phyloP scores from a whole-genome alignment of 2,113 vertebrate genomes.

The Chaetops frenatus region DNA sequence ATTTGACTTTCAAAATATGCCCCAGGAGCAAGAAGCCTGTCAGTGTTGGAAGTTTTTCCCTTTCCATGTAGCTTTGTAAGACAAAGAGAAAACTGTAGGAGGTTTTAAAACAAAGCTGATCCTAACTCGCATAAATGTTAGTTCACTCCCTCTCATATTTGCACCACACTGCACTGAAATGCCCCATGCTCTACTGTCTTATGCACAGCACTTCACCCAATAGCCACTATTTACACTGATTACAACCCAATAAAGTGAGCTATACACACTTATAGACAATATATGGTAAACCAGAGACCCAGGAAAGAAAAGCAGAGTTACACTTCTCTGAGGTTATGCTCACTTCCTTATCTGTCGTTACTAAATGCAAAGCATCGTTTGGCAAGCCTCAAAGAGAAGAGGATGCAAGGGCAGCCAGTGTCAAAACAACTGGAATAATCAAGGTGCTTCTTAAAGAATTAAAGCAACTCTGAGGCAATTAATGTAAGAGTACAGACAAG shows the following conservation, averaged over 20 bases:
- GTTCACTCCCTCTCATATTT: not conserved
- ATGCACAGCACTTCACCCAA: not conserved
- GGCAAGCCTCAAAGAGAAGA: not conserved
- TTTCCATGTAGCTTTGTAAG: not conserved
- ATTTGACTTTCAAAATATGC: not conserved
- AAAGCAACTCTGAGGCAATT: not conserved
- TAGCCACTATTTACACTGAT: not conserved
- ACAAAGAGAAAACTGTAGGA: not conserved
- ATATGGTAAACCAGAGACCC: not conserved
- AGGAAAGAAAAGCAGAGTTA: not conserved
- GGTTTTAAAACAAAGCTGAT: not conserved
- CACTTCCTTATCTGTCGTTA: not conserved
- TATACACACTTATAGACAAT: not conserved
- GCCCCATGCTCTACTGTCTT: not conserved
- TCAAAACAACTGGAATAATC: not conserved
- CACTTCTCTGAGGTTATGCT: not conserved
- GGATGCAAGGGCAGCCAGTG: not conserved
- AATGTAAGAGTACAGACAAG: not conserved
- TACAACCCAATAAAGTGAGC: not conserved
- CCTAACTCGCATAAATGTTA: not conserved
- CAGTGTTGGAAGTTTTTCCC: accelerated
- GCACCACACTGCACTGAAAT: not conserved
- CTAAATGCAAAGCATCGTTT: not conserved
- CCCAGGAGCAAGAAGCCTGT: not conserved
- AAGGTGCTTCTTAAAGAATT: not conserved